A percentile compares a stretch with the other conserved stretches of the same genome.
Evolutionary conservation across 2,888 invertebrate species (phyloP).

Genomic region (Epinotia nisella): DNA sequence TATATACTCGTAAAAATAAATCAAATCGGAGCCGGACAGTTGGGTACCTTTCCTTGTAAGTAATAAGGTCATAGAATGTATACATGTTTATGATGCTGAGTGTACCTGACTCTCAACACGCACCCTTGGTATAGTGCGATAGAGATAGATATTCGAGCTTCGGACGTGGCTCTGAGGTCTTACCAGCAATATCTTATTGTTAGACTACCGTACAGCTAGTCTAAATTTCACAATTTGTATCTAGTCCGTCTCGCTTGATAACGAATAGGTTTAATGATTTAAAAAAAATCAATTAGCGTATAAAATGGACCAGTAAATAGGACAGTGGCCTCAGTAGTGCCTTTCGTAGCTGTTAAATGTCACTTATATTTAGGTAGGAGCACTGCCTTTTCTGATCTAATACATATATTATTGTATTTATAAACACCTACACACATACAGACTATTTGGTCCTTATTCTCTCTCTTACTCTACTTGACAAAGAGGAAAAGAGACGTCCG

Average conservation of each 20-base stretch:
- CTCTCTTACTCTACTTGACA: slow-evolving; percentile 26
- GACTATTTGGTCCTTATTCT: slow-evolving; percentile 29
- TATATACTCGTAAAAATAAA: no score
- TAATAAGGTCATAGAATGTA: no score
- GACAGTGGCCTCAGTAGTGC: slow-evolving; percentile 82
- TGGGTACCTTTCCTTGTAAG: no score
- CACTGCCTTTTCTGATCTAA: slow-evolving; percentile 62
- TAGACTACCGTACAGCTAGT: slow-evolving; percentile 4
- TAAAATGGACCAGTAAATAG: slow-evolving; percentile 78
- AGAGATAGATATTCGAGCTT: neutral
- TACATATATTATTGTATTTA: slow-evolving; percentile 42
- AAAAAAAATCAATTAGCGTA: slow-evolving; percentile 45
- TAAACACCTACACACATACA: slow-evolving; percentile 56
- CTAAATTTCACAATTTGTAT: slow-evolving; percentile 24
- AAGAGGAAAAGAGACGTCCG: slow-evolving; percentile 16
- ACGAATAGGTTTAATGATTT: slow-evolving; percentile 42
- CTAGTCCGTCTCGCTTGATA: slow-evolving; percentile 37
- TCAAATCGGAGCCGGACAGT: no score
- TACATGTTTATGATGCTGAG: no score
- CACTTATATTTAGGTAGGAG: slow-evolving; percentile 57
- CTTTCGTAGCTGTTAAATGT: slow-evolving; percentile 58
- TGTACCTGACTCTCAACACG: no score
- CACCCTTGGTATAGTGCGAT: neutral
- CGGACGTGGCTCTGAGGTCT: neutral
- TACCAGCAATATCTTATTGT: neutral